Base-by-base conservation (phyloP, 2,888 invertebrate species). In the Alviniconcha strummeri region DNA sequence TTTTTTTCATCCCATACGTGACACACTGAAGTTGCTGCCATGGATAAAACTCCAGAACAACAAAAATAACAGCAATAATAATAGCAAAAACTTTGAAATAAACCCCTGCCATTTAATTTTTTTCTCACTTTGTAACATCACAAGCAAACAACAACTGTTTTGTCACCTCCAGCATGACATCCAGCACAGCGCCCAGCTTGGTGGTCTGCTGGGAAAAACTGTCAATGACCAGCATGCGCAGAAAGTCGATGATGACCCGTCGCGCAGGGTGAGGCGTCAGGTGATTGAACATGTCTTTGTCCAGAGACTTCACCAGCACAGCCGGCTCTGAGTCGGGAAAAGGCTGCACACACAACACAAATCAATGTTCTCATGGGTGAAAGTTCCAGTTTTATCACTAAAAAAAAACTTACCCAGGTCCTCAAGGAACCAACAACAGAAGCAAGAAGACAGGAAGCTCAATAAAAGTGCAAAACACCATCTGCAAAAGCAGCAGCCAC, bases 241-340 rank as follows among this genome's bases (percentile, higher is more conserved):
- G 94, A 92, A 99, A 98, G 94, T 99, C 99, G 95, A 99, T 97
- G 56, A 99, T 97, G 90, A 97, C 97, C 91, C 97, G 97, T 76
- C 97, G 95, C 1, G 97, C 97, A 0, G 97, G 96, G 93, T 98
- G 98, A 87, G 95, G 95, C 2, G 96, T 96, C 81, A 97, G 87
- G 57, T 88, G 88, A 86, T 89, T 91, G 91, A 85, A 60, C 85
- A 74, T 19, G 52, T 94, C 87, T 81, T 89, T 91, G 54, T 92
- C 91, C 52, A 89, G 91, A 15, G 91, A 88, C 84, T 91, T 91
- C 17, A 93, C 88, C 85, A 92, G 88, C 17, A 92, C 91, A 87
- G 92, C 88, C 5, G 91, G 85, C 57, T 93, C 93, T 64, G 91
- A 89, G 19, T 92, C 93, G 54, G 93, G 92, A 85, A 93, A 93